phyloP scores from a whole-genome alignment of 2,113 vertebrate genomes.

The Marmota flaviventris region DNA sequence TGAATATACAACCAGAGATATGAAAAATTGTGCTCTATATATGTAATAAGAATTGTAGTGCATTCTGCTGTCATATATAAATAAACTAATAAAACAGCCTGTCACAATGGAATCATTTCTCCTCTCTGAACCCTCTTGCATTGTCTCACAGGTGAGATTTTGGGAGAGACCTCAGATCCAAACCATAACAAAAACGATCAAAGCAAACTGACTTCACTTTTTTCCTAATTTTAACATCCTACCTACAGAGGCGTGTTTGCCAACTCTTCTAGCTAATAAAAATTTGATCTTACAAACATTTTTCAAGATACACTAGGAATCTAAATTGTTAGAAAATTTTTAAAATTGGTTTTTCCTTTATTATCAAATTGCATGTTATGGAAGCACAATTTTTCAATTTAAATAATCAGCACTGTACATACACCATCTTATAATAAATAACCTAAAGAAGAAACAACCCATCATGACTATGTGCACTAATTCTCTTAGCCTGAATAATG shows the following conservation, averaged over 20 bases:
- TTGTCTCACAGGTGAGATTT: too few species aligned
- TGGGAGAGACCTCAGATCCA: too few species aligned
- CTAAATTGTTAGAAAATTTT: constrained; percentile 29
- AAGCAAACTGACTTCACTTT: constrained; percentile 54
- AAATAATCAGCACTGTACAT: constrained; percentile 64
- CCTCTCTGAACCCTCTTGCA: too few species aligned
- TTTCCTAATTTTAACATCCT: constrained; percentile 57
- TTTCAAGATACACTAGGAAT: constrained; percentile 9
- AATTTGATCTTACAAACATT: background rate
- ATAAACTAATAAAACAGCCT: too few species aligned
- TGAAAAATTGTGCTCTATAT: too few species aligned
- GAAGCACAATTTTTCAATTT: constrained; percentile 58
- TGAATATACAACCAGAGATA: too few species aligned
- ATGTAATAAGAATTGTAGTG: too few species aligned
- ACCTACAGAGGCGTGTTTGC: constrained; percentile 14
- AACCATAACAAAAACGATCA: constrained; percentile 39
- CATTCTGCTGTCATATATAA: too few species aligned
- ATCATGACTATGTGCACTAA: background rate
- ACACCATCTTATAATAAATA: constrained; percentile 63
- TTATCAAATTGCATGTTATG: constrained; percentile 30
- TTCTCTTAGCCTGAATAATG: constrained; percentile 66
- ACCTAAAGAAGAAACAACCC: constrained; percentile 42
- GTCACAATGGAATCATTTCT: too few species aligned
- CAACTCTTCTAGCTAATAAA: background rate
- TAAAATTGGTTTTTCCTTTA: background rate